These are phyloP conservation scores for Dusona sp. DNA, from an alignment of 2,888 invertebrate genomes.

Conservation along the genomic window DNA sequence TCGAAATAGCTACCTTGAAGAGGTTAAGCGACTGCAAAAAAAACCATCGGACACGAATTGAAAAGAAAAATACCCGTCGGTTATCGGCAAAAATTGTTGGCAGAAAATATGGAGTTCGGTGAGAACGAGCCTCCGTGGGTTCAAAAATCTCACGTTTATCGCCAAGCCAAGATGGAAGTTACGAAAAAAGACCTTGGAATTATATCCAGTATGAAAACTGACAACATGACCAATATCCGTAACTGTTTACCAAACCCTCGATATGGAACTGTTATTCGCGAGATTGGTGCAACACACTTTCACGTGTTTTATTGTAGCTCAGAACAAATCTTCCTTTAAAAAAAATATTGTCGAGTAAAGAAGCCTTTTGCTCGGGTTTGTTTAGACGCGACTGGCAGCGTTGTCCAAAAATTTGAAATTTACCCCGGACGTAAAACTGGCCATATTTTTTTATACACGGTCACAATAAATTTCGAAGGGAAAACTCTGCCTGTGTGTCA, in stretches of 20 bases:
- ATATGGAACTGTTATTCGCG: neutral
- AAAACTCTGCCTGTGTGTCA: constrained; percentile 56
- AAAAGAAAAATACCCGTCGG: constrained; percentile 36
- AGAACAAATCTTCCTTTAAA: constrained; percentile 54
- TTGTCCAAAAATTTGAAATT: constrained; percentile 56
- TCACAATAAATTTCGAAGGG: constrained; percentile 55
- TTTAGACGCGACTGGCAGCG: constrained; percentile 54
- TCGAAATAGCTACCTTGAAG: constrained; percentile 50
- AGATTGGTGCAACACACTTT: constrained; percentile 17
- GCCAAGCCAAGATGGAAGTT: constrained; percentile 26
- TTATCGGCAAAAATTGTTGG: constrained; percentile 29
- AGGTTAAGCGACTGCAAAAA: constrained; percentile 57
- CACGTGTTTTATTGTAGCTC: constrained; percentile 58
- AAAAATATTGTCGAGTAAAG: constrained; percentile 50
- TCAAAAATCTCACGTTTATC: constrained; percentile 46
- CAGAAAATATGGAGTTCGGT: constrained; percentile 56
- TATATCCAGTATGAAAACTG: neutral
- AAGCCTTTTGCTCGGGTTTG: constrained; percentile 38
- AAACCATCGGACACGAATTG: constrained; percentile 37
- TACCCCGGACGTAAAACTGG: constrained; percentile 43
- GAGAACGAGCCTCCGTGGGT: constrained; percentile 44
- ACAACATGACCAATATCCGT: neutral
- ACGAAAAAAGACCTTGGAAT: neutral
- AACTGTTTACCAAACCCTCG: neutral
- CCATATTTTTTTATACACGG: constrained; percentile 58